phyloP scores from a whole-genome alignment of 2,113 vertebrate species.

The Formicarius rufipectus region DNA sequence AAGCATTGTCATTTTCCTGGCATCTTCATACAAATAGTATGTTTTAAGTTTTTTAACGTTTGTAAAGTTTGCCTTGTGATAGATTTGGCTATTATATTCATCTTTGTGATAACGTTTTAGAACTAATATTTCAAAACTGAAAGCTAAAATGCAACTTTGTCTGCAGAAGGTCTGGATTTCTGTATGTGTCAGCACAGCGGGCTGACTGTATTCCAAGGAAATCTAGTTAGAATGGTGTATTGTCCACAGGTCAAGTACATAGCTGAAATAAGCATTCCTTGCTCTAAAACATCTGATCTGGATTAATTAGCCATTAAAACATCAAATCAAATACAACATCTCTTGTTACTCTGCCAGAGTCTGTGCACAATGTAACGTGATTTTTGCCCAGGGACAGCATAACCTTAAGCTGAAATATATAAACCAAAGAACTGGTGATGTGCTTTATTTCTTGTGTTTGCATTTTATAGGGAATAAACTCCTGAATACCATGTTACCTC shows the following conservation, averaged over 20 bases:
- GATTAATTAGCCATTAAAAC: constrained; percentile 17
- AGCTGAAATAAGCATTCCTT: not conserved
- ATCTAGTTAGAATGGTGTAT: not conserved
- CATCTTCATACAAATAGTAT: not conserved
- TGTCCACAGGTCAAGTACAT: not conserved
- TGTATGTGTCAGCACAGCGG: not conserved
- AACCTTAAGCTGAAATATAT: not conserved
- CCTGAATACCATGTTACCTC: not conserved
- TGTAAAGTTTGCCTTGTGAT: not conserved
- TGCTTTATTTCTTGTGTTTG: not conserved
- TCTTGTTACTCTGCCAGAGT: not conserved
- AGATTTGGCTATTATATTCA: not conserved
- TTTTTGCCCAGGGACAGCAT: not conserved
- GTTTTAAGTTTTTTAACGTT: not conserved
- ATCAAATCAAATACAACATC: not conserved
- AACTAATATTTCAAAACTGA: not conserved
- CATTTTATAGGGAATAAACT: not conserved
- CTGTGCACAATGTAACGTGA: not conserved
- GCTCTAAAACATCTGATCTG: constrained; percentile 11
- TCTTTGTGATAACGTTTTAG: not conserved
- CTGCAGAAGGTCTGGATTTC: not conserved
- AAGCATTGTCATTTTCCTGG: not conserved
- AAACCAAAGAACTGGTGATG: not conserved
- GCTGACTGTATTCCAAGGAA: not conserved
- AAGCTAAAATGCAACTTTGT: not conserved